phyloP scores from a whole-genome alignment of 2,797 vertebrate genomes.

The Propithecus deckenii region DNA sequence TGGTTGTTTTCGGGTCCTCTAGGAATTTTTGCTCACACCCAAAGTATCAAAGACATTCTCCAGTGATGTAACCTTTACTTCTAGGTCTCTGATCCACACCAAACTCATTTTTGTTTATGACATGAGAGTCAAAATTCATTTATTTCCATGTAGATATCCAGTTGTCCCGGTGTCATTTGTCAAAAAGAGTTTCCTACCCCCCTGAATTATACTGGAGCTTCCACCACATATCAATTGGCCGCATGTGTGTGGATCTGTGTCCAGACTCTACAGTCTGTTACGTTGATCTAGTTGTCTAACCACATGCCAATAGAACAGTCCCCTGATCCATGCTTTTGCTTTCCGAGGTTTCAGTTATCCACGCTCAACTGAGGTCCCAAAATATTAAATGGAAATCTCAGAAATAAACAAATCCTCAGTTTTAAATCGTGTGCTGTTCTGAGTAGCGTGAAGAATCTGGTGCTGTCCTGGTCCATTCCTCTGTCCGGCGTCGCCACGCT shows the following conservation, averaged over 20 bases:
- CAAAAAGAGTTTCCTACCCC: not conserved
- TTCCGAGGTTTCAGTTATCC: not conserved
- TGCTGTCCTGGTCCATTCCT: not conserved
- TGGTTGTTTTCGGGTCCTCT: not conserved
- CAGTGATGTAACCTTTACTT: not conserved
- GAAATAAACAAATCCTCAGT: not conserved
- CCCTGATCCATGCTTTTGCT: not conserved
- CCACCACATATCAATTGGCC: not conserved
- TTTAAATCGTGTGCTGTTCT: not conserved
- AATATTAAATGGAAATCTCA: not conserved
- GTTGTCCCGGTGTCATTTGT: not conserved
- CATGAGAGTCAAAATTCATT: not conserved
- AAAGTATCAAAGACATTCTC: not conserved
- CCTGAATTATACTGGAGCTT: not conserved
- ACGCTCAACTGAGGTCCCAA: not conserved
- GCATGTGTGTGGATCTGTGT: not conserved
- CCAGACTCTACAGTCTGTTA: not conserved
- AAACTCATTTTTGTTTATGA: not conserved
- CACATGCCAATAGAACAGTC: not conserved
- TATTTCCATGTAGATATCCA: not conserved
- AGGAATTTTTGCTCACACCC: not conserved
- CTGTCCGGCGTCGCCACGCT: rapidly evolving
- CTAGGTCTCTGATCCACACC: not conserved
- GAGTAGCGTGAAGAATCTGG: too few species aligned
- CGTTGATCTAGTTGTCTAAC: not conserved